phyloP scores from a whole-genome alignment of 2,888 invertebrate genomes.

The Clanis bilineata region DNA sequence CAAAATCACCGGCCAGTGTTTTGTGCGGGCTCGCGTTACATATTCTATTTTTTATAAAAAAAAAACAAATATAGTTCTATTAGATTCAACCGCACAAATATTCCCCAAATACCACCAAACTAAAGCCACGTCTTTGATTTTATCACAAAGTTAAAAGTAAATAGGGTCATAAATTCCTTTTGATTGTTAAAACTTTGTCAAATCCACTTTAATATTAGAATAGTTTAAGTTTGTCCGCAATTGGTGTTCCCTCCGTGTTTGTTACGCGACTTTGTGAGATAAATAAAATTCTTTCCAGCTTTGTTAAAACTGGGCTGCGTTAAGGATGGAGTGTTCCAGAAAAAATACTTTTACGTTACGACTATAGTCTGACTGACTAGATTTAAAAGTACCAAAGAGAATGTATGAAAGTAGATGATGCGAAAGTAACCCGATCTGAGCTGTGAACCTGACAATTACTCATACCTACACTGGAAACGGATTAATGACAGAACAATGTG shows the following conservation, averaged over 20 bases:
- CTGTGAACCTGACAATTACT: too few species aligned
- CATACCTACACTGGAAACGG: too few species aligned
- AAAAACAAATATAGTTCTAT: neutral
- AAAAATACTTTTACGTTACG: too few species aligned
- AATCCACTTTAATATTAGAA: slow-evolving; percentile 9
- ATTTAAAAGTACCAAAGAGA: too few species aligned
- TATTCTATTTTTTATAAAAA: too few species aligned
- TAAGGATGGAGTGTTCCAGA: neutral
- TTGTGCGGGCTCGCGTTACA: too few species aligned
- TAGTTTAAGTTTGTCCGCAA: slow-evolving; percentile 7
- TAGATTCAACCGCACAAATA: neutral
- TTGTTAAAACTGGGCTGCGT: neutral
- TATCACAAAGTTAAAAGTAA: slow-evolving; percentile 4
- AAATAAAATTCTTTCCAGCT: neutral
- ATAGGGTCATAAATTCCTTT: slow-evolving; percentile 3
- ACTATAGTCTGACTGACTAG: too few species aligned
- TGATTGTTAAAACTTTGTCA: slow-evolving; percentile 12
- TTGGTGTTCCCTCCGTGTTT: neutral
- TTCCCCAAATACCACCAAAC: neutral
- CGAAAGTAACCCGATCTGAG: too few species aligned
- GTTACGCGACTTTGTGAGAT: neutral
- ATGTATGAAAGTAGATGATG: too few species aligned
- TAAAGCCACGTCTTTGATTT: neutral
- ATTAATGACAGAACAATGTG: too few species aligned
- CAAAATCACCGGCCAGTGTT: too few species aligned